Conservation (phyloP, 2,113 vertebrate species). For the Procapra przewalskii region DNA sequence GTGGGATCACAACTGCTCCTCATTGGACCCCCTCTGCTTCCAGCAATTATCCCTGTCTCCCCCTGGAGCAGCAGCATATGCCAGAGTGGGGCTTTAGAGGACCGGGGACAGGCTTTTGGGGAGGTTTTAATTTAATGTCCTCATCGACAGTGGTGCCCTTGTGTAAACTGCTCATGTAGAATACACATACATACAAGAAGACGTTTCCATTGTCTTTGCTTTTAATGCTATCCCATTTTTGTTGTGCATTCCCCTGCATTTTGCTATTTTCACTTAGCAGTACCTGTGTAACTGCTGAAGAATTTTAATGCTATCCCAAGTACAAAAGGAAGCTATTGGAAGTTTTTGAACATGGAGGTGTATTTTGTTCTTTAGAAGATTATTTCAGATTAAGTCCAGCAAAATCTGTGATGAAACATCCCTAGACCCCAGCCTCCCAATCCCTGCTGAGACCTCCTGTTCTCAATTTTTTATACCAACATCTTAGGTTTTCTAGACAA, state of each 20-base stretch:
- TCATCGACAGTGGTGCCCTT: neutral
- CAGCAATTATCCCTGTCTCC: neutral
- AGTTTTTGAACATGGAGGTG: neutral
- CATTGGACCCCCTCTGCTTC: conserved; percentile 26
- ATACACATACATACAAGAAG: neutral
- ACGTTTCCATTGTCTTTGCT: neutral
- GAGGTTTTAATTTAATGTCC: neutral
- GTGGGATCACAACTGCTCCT: conserved; percentile 18
- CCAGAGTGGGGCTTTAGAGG: neutral
- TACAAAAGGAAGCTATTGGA: neutral
- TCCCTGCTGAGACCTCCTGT: neutral
- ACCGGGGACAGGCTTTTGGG: neutral
- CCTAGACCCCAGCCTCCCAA: neutral
- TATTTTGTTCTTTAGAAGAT: neutral
- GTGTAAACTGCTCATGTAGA: neutral
- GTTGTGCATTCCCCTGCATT: neutral
- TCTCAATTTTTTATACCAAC: neutral
- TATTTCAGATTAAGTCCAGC: neutral
- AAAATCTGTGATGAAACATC: neutral
- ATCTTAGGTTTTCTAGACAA: neutral
- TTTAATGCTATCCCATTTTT: neutral
- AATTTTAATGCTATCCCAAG: neutral
- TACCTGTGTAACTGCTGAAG: neutral
- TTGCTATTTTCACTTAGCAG: neutral
- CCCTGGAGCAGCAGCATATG: conserved; percentile 14